A percentile compares a stretch with the other conserved stretches of the same genome.
phyloP scores from a whole-genome alignment of 1,140 invertebrate genomes.

The Drosophila neocordata region DNA sequence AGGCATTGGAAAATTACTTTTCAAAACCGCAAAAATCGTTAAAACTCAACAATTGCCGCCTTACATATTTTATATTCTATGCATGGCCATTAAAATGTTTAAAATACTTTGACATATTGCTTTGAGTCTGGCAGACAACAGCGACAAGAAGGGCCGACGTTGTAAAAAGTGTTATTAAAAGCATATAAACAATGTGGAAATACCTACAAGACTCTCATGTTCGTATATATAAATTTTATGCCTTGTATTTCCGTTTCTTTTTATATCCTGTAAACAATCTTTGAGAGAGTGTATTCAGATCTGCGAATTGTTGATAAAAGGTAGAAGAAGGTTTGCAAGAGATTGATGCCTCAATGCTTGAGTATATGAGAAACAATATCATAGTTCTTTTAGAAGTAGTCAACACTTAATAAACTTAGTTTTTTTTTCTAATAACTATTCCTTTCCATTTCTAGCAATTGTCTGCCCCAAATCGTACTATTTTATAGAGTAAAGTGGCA shows the following conservation, averaged over 20 bases:
- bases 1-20: neutral
- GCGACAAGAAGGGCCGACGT: conserved; percentile 27
- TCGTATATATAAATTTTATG: conserved; percentile 39
- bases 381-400: too few species aligned
- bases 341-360: too few species aligned
- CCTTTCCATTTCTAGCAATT: too few species aligned
- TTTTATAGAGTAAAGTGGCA: too few species aligned
- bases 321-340: too few species aligned
- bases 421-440: too few species aligned
- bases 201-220: conserved; percentile 25
- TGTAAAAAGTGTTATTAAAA: conserved; percentile 76
- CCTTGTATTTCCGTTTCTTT: conserved; percentile 15
- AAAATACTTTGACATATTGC: conserved; percentile 48
- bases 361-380: too few species aligned
- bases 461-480: too few species aligned
- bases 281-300: neutral
- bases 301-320: too few species aligned
- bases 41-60: neutral
- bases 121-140: conserved; percentile 7
- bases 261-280: neutral
- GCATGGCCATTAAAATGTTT: conserved; percentile 55
- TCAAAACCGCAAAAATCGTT: conserved; percentile 1
- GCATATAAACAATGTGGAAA: conserved; percentile 61
- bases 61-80: conserved; percentile 21
- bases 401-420: too few species aligned